phyloP scores from a whole-genome alignment of 2,888 invertebrate genomes.

The Drosophila tripunctata region DNA sequence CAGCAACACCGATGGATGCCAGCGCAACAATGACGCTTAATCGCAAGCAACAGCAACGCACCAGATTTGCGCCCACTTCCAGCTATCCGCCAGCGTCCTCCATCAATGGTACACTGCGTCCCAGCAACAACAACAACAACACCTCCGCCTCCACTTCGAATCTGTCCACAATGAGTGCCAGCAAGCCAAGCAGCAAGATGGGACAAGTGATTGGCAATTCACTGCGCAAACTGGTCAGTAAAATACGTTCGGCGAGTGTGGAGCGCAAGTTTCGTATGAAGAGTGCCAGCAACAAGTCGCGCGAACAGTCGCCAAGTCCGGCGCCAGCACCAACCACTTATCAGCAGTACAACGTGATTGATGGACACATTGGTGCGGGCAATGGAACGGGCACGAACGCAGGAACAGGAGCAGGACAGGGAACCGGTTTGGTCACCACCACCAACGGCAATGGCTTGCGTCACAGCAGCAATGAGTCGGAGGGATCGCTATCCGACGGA shows the following conservation, averaged over 20 bases:
- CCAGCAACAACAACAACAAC: too few relatives aligned
- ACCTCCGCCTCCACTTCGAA: conserved; percentile 77
- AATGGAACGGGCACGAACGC: too few relatives aligned
- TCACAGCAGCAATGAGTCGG: conserved; percentile 66
- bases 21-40: conserved; percentile 74
- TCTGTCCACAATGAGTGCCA: conserved; percentile 61
- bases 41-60: conserved; percentile 87
- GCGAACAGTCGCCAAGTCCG: conserved; percentile 85
- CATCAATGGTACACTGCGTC: conserved; percentile 46
- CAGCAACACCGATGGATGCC: neutral
- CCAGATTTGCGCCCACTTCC: conserved; percentile 86
- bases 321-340: conserved; percentile 77
- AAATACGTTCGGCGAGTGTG: conserved; percentile 90
- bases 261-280: conserved; percentile 88
- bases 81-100: conserved; percentile 46
- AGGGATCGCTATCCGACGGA: conserved; percentile 51
- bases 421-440: conserved; percentile 37
- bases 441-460: conserved; percentile 41
- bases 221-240: conserved; percentile 92
- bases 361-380: conserved; percentile 84
- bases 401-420: conserved; percentile 27
- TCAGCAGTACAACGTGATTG: conserved; percentile 85
- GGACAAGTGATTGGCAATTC: conserved; percentile 91
- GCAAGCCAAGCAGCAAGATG: conserved; percentile 85
- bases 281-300: conserved; percentile 84